A percentile compares a stretch with the other conserved stretches of the same genome.
phyloP scores from a whole-genome alignment of 2,113 vertebrate species.

The pig (Sus scrofa) region DNA sequence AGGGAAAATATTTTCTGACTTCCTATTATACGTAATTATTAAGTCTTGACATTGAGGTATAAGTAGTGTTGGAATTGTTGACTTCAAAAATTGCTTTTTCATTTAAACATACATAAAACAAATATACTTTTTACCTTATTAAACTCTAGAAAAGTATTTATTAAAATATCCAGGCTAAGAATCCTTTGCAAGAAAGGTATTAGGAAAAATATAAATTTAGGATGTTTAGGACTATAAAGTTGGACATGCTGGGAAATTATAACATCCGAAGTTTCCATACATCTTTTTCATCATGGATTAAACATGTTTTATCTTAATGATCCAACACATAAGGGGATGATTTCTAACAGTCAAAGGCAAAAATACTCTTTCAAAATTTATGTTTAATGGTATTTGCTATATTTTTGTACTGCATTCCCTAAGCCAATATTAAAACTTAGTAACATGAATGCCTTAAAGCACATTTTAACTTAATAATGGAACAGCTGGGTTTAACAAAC shows the following conservation, averaged over 20 bases:
- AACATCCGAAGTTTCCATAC: neutral
- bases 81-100: slow-evolving; percentile 1
- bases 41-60: neutral
- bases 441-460: slow-evolving; percentile 26
- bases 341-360: neutral
- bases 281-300: neutral
- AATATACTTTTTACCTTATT: neutral
- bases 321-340: neutral
- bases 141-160: neutral
- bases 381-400: neutral
- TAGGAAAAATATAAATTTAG: neutral
- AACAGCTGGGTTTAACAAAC: neutral
- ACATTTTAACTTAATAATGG: slow-evolving; percentile 30
- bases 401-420: neutral
- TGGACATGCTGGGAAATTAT: neutral
- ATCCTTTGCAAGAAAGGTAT: neutral
- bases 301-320: neutral
- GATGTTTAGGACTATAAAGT: neutral
- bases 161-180: neutral
- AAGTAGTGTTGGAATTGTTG: neutral
- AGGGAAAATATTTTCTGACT: neutral
- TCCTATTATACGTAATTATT: neutral
- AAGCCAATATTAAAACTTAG: neutral
- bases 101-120: neutral
- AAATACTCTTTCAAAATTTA: slow-evolving; percentile 8